Conservation (phyloP, 2,113 vertebrate genomes). For the Choloepus hoffmanni region DNA sequence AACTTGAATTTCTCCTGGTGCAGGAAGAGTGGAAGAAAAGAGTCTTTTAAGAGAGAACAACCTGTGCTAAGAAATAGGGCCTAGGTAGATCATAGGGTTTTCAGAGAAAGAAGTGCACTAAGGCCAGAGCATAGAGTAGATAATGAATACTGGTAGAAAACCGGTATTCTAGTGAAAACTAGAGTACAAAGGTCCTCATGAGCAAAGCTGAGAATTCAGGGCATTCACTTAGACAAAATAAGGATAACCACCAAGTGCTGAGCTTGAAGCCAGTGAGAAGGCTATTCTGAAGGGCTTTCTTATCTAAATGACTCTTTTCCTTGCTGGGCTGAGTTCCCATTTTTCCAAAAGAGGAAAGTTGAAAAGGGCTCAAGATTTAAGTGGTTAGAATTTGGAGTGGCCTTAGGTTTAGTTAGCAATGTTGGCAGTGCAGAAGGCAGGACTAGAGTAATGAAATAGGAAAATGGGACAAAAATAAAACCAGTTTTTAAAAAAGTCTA, state of each 20-base stretch:
- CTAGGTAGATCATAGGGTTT: fast-evolving
- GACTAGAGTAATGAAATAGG: neutral
- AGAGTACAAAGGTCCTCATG: neutral
- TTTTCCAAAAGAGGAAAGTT: neutral
- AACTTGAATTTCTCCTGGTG: neutral
- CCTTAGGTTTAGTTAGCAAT: neutral
- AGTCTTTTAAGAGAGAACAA: neutral
- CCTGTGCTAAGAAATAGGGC: neutral
- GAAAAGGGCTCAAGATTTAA: neutral
- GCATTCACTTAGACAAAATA: neutral
- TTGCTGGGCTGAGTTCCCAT: neutral
- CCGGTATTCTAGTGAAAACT: neutral
- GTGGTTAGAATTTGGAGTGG: constrained; percentile 19
- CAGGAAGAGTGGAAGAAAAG: neutral
- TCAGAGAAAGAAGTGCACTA: neutral
- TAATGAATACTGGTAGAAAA: neutral
- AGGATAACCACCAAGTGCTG: neutral
- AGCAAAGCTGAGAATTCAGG: neutral
- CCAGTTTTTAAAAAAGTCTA: neutral
- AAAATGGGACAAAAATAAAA: neutral
- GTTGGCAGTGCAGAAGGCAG: neutral
- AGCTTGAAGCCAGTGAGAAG: neutral
- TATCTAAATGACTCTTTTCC: neutral
- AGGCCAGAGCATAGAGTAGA: neutral
- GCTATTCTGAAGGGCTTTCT: neutral